Evolutionary conservation across 1,140 invertebrate genomes (phyloP).

Genomic region (Campodea augens): DNA sequence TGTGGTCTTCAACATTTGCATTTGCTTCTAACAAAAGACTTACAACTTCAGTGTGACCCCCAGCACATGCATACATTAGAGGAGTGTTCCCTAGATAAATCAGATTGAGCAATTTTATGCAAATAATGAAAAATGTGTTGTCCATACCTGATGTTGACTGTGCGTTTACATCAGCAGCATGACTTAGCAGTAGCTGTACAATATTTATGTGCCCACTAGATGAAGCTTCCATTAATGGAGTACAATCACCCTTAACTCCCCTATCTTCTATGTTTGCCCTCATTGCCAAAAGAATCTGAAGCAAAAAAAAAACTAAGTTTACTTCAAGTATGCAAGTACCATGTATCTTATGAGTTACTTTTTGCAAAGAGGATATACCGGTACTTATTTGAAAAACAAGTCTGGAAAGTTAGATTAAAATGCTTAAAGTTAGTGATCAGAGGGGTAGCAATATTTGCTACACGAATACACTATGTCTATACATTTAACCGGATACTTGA

Average conservation of each 20-base stretch:
- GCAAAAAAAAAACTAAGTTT: slow-evolving; percentile 8
- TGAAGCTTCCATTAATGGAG: slow-evolving; percentile 91
- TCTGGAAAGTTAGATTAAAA: too few species aligned
- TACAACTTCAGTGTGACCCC: slow-evolving; percentile 85
- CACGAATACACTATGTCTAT: too few species aligned
- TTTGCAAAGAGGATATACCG: too few species aligned
- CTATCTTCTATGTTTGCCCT: slow-evolving; percentile 92
- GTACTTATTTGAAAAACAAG: too few species aligned
- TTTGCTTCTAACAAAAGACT: slow-evolving; percentile 68
- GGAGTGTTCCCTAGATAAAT: slow-evolving; percentile 63
- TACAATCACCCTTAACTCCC: slow-evolving; percentile 87
- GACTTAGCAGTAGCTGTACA: slow-evolving; percentile 70
- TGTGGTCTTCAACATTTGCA: slow-evolving; percentile 94
- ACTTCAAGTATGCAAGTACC: neutral
- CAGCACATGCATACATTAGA: slow-evolving; percentile 94
- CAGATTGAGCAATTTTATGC: slow-evolving; percentile 2
- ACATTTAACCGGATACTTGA: too few species aligned
- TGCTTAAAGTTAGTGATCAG: too few species aligned
- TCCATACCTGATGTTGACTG: slow-evolving; percentile 71
- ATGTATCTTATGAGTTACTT: too few species aligned
- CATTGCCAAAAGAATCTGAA: slow-evolving; percentile 80
- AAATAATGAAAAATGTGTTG: slow-evolving; percentile 6
- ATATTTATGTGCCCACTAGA: slow-evolving; percentile 88
- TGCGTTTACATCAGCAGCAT: slow-evolving; percentile 89
- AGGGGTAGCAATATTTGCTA: too few species aligned